Conservation (phyloP, 2,888 invertebrate genomes). For the Uloborus plumipes region DNA sequence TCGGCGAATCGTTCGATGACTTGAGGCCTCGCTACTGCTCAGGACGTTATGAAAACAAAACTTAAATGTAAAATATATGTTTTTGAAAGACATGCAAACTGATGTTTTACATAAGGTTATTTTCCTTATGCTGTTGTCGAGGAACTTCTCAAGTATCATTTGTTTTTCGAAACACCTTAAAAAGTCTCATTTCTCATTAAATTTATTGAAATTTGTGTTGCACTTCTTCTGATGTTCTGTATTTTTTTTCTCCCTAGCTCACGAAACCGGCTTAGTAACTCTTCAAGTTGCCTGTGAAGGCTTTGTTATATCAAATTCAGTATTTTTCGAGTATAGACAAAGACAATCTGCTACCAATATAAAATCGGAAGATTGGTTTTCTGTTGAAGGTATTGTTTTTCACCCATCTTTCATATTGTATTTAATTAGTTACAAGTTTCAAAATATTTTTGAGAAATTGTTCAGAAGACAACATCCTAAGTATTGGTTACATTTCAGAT, state of each 20-base stretch:
- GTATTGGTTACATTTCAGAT: constrained; percentile 71
- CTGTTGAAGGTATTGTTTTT: constrained; percentile 68
- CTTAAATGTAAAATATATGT: no score
- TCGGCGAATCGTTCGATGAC: no score
- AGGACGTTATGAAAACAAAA: no score
- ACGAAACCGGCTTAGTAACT: constrained; percentile 89
- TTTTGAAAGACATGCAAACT: no score
- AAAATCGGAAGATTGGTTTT: constrained; percentile 69
- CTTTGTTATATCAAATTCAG: constrained; percentile 90
- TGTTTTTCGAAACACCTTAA: background rate
- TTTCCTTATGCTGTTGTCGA: no score
- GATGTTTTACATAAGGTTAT: no score
- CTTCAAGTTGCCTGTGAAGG: constrained; percentile 93
- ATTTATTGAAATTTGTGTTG: no score
- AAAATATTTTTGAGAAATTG: background rate
- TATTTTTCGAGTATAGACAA: constrained; percentile 84
- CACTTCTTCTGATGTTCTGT: no score
- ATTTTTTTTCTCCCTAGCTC: constrained; percentile 76
- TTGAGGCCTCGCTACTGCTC: no score
- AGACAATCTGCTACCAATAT: constrained; percentile 64
- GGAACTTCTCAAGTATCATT: no score
- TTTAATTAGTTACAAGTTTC: background rate
- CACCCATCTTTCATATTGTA: background rate
- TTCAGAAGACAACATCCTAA: background rate
- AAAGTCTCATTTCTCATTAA: no score